A percentile compares a stretch with the other conserved stretches of the same genome.
Conservation (phyloP, 2,797 vertebrate species). For the Acanthurus lineatus region DNA sequence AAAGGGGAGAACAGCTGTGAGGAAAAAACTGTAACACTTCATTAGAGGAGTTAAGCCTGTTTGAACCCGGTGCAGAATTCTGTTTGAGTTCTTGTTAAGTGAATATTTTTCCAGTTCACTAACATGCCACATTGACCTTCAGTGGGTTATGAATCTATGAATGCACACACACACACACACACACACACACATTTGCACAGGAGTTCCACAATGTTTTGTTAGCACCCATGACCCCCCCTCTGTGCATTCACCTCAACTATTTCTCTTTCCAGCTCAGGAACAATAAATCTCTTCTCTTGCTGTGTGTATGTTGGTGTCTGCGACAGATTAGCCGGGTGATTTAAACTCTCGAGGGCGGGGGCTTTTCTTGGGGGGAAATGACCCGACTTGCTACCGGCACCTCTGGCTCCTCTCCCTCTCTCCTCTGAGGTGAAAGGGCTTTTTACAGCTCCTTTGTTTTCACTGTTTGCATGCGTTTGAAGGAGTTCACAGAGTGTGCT, state of each 20-base stretch:
- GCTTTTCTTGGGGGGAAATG: conserved; percentile 69
- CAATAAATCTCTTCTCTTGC: conserved; percentile 70
- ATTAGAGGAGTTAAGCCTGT: not conserved
- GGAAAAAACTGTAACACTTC: too few relatives aligned
- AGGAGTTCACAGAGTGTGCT: conserved; percentile 25
- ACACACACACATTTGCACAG: not conserved
- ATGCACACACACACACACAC: not conserved
- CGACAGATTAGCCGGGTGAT: conserved; percentile 67
- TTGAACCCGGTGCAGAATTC: conserved; percentile 10
- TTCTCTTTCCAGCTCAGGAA: conserved; percentile 64
- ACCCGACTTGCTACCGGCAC: conserved; percentile 50
- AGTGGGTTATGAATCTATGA: conserved; percentile 25
- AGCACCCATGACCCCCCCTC: conserved; percentile 39
- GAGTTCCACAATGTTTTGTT: conserved; percentile 39
- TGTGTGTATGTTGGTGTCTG: conserved; percentile 55
- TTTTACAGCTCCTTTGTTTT: conserved; percentile 69
- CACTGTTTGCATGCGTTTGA: conserved; percentile 59
- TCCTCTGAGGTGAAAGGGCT: conserved; percentile 59
- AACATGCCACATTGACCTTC: conserved; percentile 38
- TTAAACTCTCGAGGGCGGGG: conserved; percentile 60
- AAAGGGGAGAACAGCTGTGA: conserved; percentile 22
- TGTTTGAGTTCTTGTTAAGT: conserved; percentile 40
- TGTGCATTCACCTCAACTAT: conserved; percentile 52
- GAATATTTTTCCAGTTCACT: conserved; percentile 50
- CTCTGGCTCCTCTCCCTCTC: conserved; percentile 40